These are phyloP conservation scores for Vombatus ursinus DNA, from an alignment of 2,113 vertebrate species.

Conservation along the genomic window DNA sequence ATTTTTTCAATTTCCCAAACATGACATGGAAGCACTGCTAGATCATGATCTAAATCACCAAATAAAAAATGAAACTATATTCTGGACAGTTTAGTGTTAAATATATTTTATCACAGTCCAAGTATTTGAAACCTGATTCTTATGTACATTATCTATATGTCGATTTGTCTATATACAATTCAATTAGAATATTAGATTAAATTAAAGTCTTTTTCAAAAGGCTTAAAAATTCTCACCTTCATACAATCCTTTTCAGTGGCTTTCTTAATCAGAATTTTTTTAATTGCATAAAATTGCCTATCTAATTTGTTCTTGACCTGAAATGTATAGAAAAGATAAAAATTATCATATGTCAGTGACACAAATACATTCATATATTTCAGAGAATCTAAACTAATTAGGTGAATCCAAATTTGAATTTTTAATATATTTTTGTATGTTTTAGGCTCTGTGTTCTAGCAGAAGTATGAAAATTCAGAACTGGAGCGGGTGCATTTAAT, in stretches of 20 bases:
- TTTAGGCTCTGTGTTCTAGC: background rate
- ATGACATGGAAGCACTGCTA: constrained; percentile 5
- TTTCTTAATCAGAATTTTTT: constrained; percentile 96
- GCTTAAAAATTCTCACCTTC: constrained; percentile 86
- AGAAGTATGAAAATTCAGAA: background rate
- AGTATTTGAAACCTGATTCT: constrained; percentile 15
- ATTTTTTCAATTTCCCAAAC: constrained; percentile 7
- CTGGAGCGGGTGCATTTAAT: background rate
- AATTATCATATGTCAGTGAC: background rate
- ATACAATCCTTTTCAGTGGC: constrained; percentile 94
- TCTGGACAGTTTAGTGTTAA: background rate
- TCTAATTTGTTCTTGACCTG: constrained; percentile 98
- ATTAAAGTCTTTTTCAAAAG: constrained; percentile 16
- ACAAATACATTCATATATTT: constrained; percentile 5
- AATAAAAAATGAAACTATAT: constrained; percentile 12
- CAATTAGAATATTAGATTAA: constrained; percentile 17
- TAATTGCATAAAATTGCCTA: constrained; percentile 95
- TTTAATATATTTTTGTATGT: background rate
- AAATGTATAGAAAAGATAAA: constrained; percentile 66
- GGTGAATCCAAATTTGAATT: background rate
- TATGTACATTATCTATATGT: background rate
- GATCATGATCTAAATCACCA: constrained; percentile 10
- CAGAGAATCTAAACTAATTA: constrained; percentile 30
- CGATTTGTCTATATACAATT: constrained; percentile 30
- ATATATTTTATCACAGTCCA: background rate